A percentile compares a stretch with the other conserved stretches of the same genome.
Evolutionary conservation across 2,113 vertebrate species (phyloP).

Genomic region (Lagopus leucura): DNA sequence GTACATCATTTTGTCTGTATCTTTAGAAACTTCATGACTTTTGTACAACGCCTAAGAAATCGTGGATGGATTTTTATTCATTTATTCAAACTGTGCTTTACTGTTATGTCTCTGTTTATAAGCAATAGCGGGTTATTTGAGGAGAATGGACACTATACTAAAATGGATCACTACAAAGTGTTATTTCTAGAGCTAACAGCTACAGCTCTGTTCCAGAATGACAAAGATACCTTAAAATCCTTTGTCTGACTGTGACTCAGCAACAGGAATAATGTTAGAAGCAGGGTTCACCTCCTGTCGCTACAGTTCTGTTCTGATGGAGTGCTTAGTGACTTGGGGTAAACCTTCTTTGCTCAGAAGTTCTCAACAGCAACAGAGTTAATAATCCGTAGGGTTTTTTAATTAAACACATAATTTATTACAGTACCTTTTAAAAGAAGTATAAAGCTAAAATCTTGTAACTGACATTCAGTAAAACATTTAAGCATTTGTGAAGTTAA

Average conservation of each 20-base stretch:
- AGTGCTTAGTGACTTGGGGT: neutral
- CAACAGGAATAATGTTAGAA: neutral
- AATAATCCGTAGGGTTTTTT: neutral
- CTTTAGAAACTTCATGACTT: neutral
- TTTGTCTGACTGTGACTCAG: neutral
- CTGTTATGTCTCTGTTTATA: neutral
- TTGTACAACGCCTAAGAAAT: neutral
- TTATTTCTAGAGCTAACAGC: neutral
- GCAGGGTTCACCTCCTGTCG: neutral
- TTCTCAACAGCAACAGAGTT: neutral
- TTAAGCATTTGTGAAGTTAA: neutral
- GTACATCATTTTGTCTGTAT: neutral
- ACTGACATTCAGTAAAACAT: neutral
- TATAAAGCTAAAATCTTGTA: rapidly evolving
- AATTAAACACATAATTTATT: neutral
- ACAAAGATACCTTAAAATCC: neutral
- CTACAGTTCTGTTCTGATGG: neutral
- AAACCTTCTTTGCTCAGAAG: neutral
- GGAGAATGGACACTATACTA: neutral
- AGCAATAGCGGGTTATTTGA: neutral
- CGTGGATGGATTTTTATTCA: neutral
- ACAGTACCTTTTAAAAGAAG: neutral
- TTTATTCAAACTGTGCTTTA: neutral
- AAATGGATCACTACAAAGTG: neutral
- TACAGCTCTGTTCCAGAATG: neutral